Percentiles rank a stretch among this genome's conserved stretches.
phyloP scores from a whole-genome alignment of 2,888 invertebrate genomes.

The Ditula angustiorana region DNA sequence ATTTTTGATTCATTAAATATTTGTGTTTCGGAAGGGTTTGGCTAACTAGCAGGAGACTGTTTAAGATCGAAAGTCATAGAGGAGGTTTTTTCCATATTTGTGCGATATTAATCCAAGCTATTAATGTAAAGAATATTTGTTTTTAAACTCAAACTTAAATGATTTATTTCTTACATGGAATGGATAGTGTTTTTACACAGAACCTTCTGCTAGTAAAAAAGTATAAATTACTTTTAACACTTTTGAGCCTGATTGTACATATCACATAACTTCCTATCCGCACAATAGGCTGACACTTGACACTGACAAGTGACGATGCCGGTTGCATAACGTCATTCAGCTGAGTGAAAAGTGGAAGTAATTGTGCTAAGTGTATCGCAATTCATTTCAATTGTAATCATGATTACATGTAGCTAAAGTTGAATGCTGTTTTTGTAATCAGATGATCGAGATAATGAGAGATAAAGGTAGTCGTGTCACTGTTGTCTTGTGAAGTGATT shows the following conservation, averaged over 20 bases:
- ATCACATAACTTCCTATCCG: slow-evolving; percentile 33
- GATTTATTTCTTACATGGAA: background rate
- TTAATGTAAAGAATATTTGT: no score
- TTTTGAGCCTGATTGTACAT: background rate
- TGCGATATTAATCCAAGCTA: no score
- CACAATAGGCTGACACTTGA: slow-evolving; percentile 36
- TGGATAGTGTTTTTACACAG: background rate
- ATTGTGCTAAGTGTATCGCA: background rate
- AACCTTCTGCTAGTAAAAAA: background rate
- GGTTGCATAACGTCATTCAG: slow-evolving; percentile 18
- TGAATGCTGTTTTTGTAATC: background rate
- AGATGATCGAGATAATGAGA: no score
- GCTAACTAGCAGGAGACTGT: no score
- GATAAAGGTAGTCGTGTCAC: no score
- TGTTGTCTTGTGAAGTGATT: no score
- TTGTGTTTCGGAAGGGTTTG: no score
- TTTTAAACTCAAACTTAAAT: no score
- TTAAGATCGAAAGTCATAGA: no score
- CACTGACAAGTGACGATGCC: slow-evolving; percentile 33
- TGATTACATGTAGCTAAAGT: background rate
- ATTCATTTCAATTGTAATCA: background rate
- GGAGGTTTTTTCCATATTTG: no score
- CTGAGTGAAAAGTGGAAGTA: slow-evolving; percentile 36
- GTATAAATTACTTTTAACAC: background rate
- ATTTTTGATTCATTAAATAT: no score